phyloP scores from a whole-genome alignment of 2,888 invertebrate genomes.

The Cheilosia variabilis region DNA sequence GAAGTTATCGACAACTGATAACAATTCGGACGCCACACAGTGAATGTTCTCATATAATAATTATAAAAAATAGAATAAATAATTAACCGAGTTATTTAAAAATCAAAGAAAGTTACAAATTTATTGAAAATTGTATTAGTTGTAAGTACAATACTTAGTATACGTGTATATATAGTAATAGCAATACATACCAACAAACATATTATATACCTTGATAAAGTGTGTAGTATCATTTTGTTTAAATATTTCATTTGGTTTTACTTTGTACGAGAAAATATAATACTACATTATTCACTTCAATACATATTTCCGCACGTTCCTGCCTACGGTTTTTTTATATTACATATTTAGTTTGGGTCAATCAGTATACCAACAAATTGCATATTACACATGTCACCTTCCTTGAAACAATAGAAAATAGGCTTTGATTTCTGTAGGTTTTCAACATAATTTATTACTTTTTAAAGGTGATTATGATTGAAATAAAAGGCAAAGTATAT shows the following conservation, averaged over 20 bases:
- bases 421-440: conserved; percentile 1
- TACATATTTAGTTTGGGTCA: conserved; percentile 42
- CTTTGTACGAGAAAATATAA: conserved; percentile 15
- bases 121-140: conserved; percentile 10
- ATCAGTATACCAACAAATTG: conserved; percentile 41
- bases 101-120: conserved; percentile 14
- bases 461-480: background rate
- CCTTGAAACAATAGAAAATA: background rate
- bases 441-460: background rate
- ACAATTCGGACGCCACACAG: too few species aligned
- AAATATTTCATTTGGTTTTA: conserved; percentile 11
- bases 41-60: too few species aligned
- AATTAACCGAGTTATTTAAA: background rate
- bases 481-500: background rate
- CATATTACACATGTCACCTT: conserved; percentile 4
- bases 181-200: background rate
- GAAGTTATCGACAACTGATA: too few species aligned
- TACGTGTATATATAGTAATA: conserved; percentile 3
- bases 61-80: too few species aligned
- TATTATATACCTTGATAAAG: conserved; percentile 2
- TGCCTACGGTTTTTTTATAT: conserved; percentile 82
- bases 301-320: conserved; percentile 83
- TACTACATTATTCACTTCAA: conserved; percentile 34
- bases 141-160: conserved; percentile 14
- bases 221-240: conserved; percentile 11